A percentile compares a stretch with the other conserved stretches of the same genome.
These are phyloP conservation scores for Drosophila emarginata DNA, from an alignment of 2,888 invertebrate genomes.

Conservation along the genomic window DNA sequence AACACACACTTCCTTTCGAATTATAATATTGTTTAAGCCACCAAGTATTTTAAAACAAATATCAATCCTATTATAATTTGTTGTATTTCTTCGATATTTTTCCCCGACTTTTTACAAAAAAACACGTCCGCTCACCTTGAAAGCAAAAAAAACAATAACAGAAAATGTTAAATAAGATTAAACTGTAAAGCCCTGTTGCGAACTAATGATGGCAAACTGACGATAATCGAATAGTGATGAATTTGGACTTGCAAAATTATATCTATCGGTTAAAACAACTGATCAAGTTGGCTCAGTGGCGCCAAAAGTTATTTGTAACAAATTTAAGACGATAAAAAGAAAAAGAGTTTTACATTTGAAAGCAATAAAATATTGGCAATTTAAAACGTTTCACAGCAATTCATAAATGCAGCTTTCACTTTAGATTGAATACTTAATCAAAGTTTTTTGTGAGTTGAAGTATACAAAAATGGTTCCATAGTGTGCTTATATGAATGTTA, in stretches of 20 bases:
- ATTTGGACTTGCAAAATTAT: not conserved
- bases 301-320: not conserved
- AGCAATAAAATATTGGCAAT: no score
- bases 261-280: not conserved
- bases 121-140: conserved; percentile 4
- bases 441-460: no score
- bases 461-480: no score
- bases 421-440: no score
- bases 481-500: no score
- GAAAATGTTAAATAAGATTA: not conserved
- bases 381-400: no score
- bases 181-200: not conserved
- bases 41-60: not conserved
- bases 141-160: conserved; percentile 3
- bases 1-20: not conserved
- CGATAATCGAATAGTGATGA: no score
- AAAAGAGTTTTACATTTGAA: no score
- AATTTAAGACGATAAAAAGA: no score
- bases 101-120: not conserved
- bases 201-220: no score
- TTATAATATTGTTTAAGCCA: not conserved
- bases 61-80: not conserved
- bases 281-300: not conserved
- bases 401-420: no score
- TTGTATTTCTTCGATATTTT: not conserved